phyloP scores from a whole-genome alignment of 2,797 vertebrate genomes.

The Chiloscyllium punctatum region DNA sequence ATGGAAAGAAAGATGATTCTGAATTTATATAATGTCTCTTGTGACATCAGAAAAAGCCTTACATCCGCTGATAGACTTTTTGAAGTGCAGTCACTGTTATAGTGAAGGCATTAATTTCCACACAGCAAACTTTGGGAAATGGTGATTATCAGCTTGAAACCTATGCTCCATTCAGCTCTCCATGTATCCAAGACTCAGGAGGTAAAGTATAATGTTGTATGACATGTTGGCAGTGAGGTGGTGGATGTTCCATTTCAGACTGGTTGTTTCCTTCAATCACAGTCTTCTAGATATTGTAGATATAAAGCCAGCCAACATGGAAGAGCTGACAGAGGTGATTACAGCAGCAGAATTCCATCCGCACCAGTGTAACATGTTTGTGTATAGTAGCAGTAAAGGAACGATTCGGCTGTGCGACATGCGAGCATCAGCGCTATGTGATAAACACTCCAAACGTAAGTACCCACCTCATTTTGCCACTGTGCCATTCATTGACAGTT shows the following conservation, averaged over 20 bases:
- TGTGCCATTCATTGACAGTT: neutral
- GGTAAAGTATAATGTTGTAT: neutral
- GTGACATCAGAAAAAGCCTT: neutral
- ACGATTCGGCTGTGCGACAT: slow-evolving; percentile 97
- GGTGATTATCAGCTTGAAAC: neutral
- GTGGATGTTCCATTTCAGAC: neutral
- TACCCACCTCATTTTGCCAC: slow-evolving; percentile 39
- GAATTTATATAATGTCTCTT: neutral
- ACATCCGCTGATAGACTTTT: neutral
- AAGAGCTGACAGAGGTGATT: slow-evolving; percentile 96
- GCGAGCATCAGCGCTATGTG: slow-evolving; percentile 82
- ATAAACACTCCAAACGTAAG: slow-evolving; percentile 94
- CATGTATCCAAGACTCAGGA: neutral
- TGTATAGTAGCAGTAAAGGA: slow-evolving; percentile 99
- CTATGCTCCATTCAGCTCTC: neutral
- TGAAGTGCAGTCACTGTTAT: neutral
- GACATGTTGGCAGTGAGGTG: neutral
- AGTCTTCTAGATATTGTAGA: slow-evolving; percentile 86
- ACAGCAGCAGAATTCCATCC: slow-evolving; percentile 94
- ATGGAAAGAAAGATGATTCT: neutral
- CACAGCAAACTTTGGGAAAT: neutral
- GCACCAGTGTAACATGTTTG: slow-evolving; percentile 92
- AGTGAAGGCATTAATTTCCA: neutral
- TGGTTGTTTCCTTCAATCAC: slow-evolving; percentile 14
- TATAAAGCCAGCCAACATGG: slow-evolving; percentile 97